phyloP scores from a whole-genome alignment of 2,797 vertebrate genomes.

The Galagoides demidoff region DNA sequence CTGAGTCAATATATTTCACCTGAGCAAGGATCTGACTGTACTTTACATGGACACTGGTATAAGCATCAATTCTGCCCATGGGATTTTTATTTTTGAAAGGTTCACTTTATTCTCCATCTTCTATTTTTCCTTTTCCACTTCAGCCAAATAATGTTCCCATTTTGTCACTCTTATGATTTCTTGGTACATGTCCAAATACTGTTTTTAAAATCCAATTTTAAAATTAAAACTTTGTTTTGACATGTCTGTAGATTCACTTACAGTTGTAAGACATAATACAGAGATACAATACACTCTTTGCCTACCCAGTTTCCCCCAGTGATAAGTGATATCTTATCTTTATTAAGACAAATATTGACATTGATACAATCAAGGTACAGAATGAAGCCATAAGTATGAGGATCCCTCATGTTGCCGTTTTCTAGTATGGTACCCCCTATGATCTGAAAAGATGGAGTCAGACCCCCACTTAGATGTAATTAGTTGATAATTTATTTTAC shows the following conservation, averaged over 20 bases:
- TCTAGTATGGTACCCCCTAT: not conserved
- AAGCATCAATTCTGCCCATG: not conserved
- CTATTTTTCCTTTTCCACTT: not conserved
- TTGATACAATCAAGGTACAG: not conserved
- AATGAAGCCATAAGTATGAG: not conserved
- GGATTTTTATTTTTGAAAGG: not conserved
- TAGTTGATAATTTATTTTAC: no score
- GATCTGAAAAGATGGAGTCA: no score
- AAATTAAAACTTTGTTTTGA: not conserved
- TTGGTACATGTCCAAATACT: not conserved
- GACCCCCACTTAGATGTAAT: no score
- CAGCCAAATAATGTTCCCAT: not conserved
- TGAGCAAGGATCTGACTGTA: not conserved
- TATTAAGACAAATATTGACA: not conserved
- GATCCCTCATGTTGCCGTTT: not conserved
- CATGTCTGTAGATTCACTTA: not conserved
- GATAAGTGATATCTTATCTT: not conserved
- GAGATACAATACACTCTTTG: not conserved
- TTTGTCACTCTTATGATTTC: slow-evolving; percentile 10
- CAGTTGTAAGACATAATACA: not conserved
- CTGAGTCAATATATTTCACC: not conserved
- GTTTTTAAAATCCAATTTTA: not conserved
- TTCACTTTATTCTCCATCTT: slow-evolving; percentile 14
- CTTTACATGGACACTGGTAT: not conserved
- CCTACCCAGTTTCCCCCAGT: not conserved